phyloP scores from a whole-genome alignment of 2,888 invertebrate species.

The Sialis lutaria region DNA sequence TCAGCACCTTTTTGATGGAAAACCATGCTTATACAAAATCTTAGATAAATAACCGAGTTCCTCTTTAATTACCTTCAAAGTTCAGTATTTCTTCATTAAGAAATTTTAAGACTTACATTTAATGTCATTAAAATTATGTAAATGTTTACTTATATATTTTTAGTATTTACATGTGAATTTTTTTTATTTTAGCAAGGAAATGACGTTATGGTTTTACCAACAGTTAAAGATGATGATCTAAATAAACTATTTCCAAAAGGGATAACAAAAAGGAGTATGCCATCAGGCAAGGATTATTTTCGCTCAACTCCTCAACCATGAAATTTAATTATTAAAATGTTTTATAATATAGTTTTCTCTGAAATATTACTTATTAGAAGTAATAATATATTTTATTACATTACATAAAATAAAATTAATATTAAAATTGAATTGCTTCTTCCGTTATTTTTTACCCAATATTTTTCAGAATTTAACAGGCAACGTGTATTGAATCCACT shows the following conservation, averaged over 20 bases:
- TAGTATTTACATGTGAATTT: not conserved
- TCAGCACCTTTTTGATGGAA: no score
- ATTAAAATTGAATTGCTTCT: no score
- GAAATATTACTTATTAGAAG: no score
- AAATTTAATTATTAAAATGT: conserved; percentile 3
- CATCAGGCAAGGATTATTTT: conserved; percentile 75
- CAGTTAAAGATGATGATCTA: conserved; percentile 51
- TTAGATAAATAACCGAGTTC: no score
- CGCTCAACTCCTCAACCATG: conserved; percentile 48
- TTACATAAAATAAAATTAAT: no score
- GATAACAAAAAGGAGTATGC: conserved; percentile 48
- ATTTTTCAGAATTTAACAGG: no score
- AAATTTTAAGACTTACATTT: not conserved
- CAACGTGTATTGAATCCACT: no score
- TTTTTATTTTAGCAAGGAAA: conserved; percentile 49
- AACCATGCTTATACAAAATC: no score
- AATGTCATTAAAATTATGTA: not conserved
- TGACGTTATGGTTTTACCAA: conserved; percentile 81
- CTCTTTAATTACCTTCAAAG: no score
- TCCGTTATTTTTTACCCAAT: no score
- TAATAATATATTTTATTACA: no score
- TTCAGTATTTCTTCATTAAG: not conserved
- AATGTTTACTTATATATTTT: not conserved
- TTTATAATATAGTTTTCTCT: no score
- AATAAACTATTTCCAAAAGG: conserved; percentile 51